Evolutionary conservation across 1,140 invertebrate genomes (phyloP), one percentile per base, ranked within the genome.

Genomic region (Berghia stephanieae): DNA sequence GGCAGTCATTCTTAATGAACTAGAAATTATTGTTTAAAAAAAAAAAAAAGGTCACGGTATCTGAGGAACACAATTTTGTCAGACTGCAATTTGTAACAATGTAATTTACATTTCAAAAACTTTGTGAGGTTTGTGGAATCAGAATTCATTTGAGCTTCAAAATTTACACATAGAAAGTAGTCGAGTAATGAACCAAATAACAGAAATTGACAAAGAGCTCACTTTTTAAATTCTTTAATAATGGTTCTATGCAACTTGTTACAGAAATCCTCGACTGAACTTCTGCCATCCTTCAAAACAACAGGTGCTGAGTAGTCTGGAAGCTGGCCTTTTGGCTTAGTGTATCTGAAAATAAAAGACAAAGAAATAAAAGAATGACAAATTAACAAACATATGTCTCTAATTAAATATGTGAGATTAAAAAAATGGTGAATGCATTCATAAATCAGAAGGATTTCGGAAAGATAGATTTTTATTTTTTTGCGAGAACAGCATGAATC

Each of bases 221-320:
- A 98, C 96, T 98, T 97, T 94, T 99, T 99, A 87, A 99, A 99
- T 91, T 99, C 98, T 90, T 98, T 99, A 42, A 97, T 95, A 85
- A 99, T 97, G 55, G 93, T 94, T 87, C 96, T 93, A 92, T 99
- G 98, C 71, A 99, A 92, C 90, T 99, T 99, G 88, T 99, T 98
- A 90, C 98, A 99, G 88, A 99, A 99, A 90, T 99, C 98, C 92
- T 99, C 98, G 49, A 99, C 93, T 24, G 93, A 92, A 79, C 93
- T 94, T 79, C 92, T 93, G 49, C 98, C 96, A 43, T 93, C 93
- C 80, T 95, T 95, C 67, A 99, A 90, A 49, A 99, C 97, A 83
- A 99, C 96, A 0, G 98, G 98, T 0, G 97, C 93, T 85, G 94
- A 95, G 89, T 98, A 99, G 90, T 99, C 98, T 0, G 98, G 98